These are phyloP conservation scores for Gryllus bimaculatus DNA, from an alignment of 1,140 invertebrate species.

Conservation along the genomic window DNA sequence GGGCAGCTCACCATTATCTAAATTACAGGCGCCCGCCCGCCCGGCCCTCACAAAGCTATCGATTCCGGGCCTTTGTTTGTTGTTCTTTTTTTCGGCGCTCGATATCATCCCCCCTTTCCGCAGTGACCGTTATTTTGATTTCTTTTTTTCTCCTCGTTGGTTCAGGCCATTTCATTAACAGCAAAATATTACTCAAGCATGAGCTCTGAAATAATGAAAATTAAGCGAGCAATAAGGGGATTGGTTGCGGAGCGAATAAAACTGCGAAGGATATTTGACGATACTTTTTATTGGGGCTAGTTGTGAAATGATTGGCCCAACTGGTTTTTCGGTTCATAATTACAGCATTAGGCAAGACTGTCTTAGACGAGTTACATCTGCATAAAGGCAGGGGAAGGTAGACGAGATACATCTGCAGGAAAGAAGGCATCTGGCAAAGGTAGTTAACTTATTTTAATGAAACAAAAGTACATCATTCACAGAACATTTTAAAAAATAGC, in stretches of 20 bases:
- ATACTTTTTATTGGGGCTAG: too few relatives aligned
- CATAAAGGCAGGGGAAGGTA: too few relatives aligned
- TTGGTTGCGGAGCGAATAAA: not conserved
- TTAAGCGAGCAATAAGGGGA: not conserved
- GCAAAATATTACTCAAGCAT: not conserved
- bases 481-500: too few relatives aligned
- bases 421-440: too few relatives aligned
- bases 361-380: too few relatives aligned
- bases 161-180: not conserved
- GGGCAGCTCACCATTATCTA: not conserved
- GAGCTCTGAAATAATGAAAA: not conserved
- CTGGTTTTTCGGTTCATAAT: too few relatives aligned
- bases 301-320: too few relatives aligned
- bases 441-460: too few relatives aligned
- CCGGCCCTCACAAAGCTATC: not conserved
- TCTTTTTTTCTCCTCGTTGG: not conserved
- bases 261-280: too few relatives aligned
- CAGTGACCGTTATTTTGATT: not conserved
- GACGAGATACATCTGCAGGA: too few relatives aligned
- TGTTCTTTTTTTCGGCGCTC: not conserved
- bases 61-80: not conserved
- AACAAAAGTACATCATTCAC: too few relatives aligned
- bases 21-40: not conserved
- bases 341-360: too few relatives aligned
- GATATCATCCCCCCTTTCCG: not conserved